phyloP scores from a whole-genome alignment of 2,888 invertebrate species.

The Dendrolimus pini region DNA sequence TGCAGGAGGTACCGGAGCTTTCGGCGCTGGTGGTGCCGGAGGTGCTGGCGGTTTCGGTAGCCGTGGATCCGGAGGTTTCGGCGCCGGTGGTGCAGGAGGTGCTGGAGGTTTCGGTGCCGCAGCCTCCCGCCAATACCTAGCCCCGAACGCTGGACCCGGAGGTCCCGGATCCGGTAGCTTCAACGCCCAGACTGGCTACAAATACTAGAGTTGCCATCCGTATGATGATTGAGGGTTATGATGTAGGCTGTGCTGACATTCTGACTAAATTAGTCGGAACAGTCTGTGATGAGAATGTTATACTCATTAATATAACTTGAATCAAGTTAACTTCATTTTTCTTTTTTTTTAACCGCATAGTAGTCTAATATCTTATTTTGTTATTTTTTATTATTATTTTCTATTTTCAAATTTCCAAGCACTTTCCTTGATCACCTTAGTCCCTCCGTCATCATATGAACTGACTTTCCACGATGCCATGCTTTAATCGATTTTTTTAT shows the following conservation, averaged over 20 bases:
- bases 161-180: conserved; percentile 62
- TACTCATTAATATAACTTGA: background rate
- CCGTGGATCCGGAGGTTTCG: conserved; percentile 18
- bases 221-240: conserved; percentile 23
- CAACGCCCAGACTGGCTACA: conserved; percentile 65
- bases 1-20: conserved; percentile 23
- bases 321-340: background rate
- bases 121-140: conserved; percentile 60
- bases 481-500: background rate
- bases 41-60: conserved; percentile 18
- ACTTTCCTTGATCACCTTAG: background rate
- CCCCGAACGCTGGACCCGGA: conserved; percentile 54
- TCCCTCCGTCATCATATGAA: background rate
- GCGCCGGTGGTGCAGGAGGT: conserved; percentile 16
- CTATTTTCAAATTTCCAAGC: background rate
- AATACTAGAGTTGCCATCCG: conserved; percentile 36
- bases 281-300: background rate
- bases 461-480: background rate
- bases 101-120: conserved; percentile 35
- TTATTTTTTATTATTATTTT: background rate
- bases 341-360: background rate
- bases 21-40: conserved; percentile 17
- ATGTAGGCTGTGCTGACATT: background rate
- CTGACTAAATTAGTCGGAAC: background rate
- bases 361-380: background rate